Percentiles rank a stretch among this genome's conserved stretches.
Evolutionary conservation across 2,113 vertebrate species (phyloP).

Genomic region (Trichechus manatus): DNA sequence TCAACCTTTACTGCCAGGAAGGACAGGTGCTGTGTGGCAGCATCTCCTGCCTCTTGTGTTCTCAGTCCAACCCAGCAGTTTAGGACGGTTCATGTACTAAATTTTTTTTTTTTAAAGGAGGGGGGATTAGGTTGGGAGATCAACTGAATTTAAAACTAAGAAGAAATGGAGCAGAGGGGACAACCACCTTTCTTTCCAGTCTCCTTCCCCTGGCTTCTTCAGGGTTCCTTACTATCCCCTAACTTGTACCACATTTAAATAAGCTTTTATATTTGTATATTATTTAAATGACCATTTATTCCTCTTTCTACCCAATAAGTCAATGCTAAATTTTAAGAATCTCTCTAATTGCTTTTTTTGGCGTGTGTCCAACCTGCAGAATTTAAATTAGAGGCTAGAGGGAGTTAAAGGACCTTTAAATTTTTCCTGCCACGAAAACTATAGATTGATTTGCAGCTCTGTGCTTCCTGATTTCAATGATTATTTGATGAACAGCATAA

Average conservation of each 20-base stretch:
- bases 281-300: not conserved
- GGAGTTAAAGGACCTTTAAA: not conserved
- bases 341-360: not conserved
- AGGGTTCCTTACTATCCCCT: not conserved
- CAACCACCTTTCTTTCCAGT: not conserved
- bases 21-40: not conserved
- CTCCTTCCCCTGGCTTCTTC: not conserved
- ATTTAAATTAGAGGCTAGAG: conserved; percentile 32
- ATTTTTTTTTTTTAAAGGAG: not conserved
- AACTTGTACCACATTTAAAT: not conserved
- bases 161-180: not conserved
- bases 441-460: not conserved
- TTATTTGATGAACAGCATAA: not conserved
- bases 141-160: conserved; percentile 31
- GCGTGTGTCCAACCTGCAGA: conserved; percentile 48
- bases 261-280: not conserved
- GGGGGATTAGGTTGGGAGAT: not conserved
- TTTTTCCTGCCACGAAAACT: not conserved
- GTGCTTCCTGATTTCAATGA: not conserved
- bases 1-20: not conserved
- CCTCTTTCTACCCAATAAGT: not conserved
- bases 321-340: conserved; percentile 42
- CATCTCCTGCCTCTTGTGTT: not conserved
- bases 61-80: not conserved
- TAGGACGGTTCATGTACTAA: not conserved